Conservation (phyloP, 1,140 invertebrate species). For the Probaryconus sp. region DNA sequence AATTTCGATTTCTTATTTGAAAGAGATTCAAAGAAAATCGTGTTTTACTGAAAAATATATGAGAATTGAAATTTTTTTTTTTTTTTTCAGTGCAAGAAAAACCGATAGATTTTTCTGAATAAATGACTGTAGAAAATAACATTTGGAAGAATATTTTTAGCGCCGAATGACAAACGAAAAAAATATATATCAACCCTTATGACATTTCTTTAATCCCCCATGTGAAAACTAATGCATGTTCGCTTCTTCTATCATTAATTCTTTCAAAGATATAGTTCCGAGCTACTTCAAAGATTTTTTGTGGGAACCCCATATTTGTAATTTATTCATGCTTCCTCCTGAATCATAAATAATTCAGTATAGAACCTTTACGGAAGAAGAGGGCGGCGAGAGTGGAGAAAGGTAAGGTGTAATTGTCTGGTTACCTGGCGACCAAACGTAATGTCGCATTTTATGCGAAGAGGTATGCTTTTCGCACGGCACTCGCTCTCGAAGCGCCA, state of each 20-base stretch:
- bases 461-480: slow-evolving; percentile 57
- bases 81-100: too few relatives aligned
- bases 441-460: slow-evolving; percentile 59
- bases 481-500: slow-evolving; percentile 59
- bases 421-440: slow-evolving; percentile 62
- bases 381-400: slow-evolving; percentile 47
- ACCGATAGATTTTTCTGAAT: too few relatives aligned
- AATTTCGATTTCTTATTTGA: too few relatives aligned
- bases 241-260: slow-evolving; percentile 48
- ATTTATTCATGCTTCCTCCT: slow-evolving; percentile 54
- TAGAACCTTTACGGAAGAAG: slow-evolving; percentile 39
- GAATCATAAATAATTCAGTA: slow-evolving; percentile 59
- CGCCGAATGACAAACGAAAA: too few relatives aligned
- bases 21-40: too few relatives aligned
- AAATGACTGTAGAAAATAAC: too few relatives aligned
- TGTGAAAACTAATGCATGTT: slow-evolving; percentile 19
- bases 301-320: slow-evolving; percentile 47
- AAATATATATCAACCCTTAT: slow-evolving; percentile 8
- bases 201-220: slow-evolving; percentile 30
- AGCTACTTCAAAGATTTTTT: slow-evolving; percentile 48
- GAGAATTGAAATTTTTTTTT: too few relatives aligned
- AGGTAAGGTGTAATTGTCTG: slow-evolving; percentile 59
- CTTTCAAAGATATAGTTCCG: slow-evolving; percentile 45
- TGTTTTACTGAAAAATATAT: too few relatives aligned
- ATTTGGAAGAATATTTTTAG: too few relatives aligned